Evolutionary conservation across 1,140 invertebrate genomes (phyloP).

Genomic region (Hylaeus anthracinus): DNA sequence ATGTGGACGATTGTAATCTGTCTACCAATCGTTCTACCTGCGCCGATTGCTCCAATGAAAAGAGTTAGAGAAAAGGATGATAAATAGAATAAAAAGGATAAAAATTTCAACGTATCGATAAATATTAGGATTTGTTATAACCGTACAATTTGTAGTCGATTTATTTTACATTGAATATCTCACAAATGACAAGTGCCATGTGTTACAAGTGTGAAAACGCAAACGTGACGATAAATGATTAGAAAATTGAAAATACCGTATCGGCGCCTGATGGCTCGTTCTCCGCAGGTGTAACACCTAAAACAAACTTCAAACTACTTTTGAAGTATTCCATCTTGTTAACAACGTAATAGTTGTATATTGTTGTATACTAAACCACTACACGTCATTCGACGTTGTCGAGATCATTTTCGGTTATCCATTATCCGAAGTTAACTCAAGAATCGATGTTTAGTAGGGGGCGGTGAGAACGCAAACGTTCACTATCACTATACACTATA

Average conservation of each 20-base stretch:
- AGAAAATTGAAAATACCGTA: constrained; percentile 85
- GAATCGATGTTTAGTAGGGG: not conserved
- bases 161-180: not conserved
- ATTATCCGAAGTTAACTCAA: not conserved
- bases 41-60: not conserved
- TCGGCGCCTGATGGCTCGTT: constrained; percentile 90
- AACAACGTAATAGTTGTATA: not conserved
- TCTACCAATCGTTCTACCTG: constrained; percentile 97
- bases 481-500: no score
- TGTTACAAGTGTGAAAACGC: not conserved
- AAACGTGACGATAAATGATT: constrained; percentile 46
- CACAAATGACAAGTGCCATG: not conserved
- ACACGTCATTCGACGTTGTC: constrained; percentile 69
- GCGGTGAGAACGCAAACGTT: constrained; percentile 3
- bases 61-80: not conserved
- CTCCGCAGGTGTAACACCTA: constrained; percentile 89
- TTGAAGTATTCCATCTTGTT: constrained; percentile 91
- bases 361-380: constrained; percentile 47
- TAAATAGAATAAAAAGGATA: not conserved
- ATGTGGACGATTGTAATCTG: constrained; percentile 93
- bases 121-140: not conserved
- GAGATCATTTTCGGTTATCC: constrained; percentile 65
- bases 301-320: constrained; percentile 93
- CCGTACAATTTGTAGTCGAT: not conserved
- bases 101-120: not conserved